Percentiles rank a stretch among this genome's conserved stretches.
Conservation (phyloP, 2,797 vertebrate species). For the Paedocypris micromegethes region DNA sequence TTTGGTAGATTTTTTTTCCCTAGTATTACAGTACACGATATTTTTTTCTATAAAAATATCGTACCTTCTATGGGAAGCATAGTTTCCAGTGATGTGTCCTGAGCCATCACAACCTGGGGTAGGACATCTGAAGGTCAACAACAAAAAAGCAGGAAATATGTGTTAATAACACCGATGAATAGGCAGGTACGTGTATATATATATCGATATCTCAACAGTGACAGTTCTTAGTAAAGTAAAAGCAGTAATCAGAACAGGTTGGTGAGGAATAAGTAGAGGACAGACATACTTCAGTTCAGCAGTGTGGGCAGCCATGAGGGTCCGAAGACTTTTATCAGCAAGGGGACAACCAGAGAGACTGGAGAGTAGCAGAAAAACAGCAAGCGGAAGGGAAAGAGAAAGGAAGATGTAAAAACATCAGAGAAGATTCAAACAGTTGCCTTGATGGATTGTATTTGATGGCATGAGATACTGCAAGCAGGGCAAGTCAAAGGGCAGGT, state of each 20-base stretch:
- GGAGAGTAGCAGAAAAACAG: slow-evolving; percentile 66
- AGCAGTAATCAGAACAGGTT: slow-evolving; percentile 23
- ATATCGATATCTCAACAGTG: too few species aligned
- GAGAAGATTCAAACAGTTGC: too few species aligned
- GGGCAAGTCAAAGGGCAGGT: too few species aligned
- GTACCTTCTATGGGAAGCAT: slow-evolving; percentile 95
- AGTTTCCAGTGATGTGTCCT: slow-evolving; percentile 98
- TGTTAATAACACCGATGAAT: too few species aligned
- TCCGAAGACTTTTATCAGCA: slow-evolving; percentile 99
- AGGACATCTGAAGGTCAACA: slow-evolving; percentile 80
- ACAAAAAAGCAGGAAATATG: slow-evolving; percentile 5
- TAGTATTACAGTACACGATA: too few species aligned
- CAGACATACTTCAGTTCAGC: slow-evolving; percentile 99
- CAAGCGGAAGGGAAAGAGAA: slow-evolving; percentile 46
- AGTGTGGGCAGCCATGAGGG: slow-evolving; percentile 99
- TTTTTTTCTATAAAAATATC: slow-evolving; percentile 14
- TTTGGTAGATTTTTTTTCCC: too few species aligned
- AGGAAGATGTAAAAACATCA: slow-evolving; percentile 12
- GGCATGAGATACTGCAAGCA: too few species aligned
- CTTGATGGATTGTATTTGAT: too few species aligned
- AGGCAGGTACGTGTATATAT: too few species aligned
- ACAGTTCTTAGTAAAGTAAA: slow-evolving; percentile 24
- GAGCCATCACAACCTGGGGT: slow-evolving; percentile 97
- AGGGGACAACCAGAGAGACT: slow-evolving; percentile 99
- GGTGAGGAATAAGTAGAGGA: slow-evolving; percentile 55